Evolutionary conservation across 2,888 invertebrate genomes (phyloP), one percentile per base, ranked within the genome.

Genomic region (Pomacea canaliculata): DNA sequence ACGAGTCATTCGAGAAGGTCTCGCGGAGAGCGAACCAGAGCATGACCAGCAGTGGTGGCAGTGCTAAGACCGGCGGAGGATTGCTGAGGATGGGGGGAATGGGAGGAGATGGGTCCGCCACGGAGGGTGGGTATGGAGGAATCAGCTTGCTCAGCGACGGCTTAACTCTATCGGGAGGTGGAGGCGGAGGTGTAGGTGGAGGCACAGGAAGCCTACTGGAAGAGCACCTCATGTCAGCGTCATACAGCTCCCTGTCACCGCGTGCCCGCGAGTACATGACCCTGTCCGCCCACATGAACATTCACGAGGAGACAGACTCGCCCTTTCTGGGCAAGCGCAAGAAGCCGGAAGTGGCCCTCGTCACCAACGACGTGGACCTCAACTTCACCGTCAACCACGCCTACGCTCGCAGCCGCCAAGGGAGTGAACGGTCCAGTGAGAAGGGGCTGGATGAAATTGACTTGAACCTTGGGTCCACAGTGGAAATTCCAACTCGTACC

Each of bases 351-450:
- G 79, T 81, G 19, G 71, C 81, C 1, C 70, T 81, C 65, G 81
- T 79, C 19, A 81, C 81, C 7, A 76, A 79, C 66, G 80, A 82
- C 70, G 78, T 78, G 51, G 81, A 80, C 68, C 78, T 81, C 76
- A 81, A 79, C 68, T 80, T 82, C 72, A 80, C 80, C 16, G 79
- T 82, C 16, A 80, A 80, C 75, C 79, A 79, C 59, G 81, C 79
- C 56, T 51, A 79, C 49, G 71, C 78, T 23, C 74, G 70, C 27
- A 69, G 63, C 49, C 63, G 72, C n/a, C 68, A 60, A 7, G 80
- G 68, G 3, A 76, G 77, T 49, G 80, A 80, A 23, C 69, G 69
- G 51, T 74, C 74, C 18, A 78, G 78, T 5, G 80, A 80, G 67
- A 62, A 76, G 48, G 79, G 75, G 13, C 3, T 74, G 27, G 74